Evolutionary conservation across 1,140 invertebrate species (phyloP), one percentile per base, ranked within the genome.

Genomic region (Megalopta genalis): DNA sequence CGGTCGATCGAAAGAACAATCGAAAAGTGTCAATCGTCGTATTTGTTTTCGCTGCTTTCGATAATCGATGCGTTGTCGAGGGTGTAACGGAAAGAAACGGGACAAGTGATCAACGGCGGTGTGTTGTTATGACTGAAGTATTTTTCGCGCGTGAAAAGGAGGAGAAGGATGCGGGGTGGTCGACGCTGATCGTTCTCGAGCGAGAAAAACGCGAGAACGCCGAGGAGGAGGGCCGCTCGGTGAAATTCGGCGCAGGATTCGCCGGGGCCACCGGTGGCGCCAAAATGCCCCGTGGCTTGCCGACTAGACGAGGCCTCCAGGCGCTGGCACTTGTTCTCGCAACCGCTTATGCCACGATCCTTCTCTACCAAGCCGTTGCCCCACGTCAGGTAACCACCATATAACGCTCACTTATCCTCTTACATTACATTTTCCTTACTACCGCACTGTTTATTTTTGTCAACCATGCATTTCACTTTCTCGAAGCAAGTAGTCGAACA

Each of bases 301-400:
- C 91, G 73, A 91, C 88, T 59, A 91, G 90, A 89, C 89, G 92
- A 77, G 88, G 87, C 82, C 90, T 93, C 1, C 92, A 92, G 81
- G 90, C 89, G 67, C 75, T 93, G 65, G 90, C 86, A 46, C 89
- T 93, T 76, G 82, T 93, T 25, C 87, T 93, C 54, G 90, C 87
- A 54, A 93, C 92, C 68, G 94, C 94, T 63, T 95, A 96, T 88
- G 95, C 94, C 76, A 95, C 94, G 77, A 92, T 95, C 63, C 92
- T 95, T 64, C 93, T 95, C 79, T 96, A 95, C 83, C 95, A 95
- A 89, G 94, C 89, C 82, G 92, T 94, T 89, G 94, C 88, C 90
- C 94, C 93, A 81, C 90, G 93, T 89, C 94, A 94, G 94, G 94
- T 94, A 85, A 90, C 57, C 8, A 1, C n/a, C 54, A 57, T 8